Evolutionary conservation across 2,797 vertebrate genomes (phyloP).

Genomic region (Lacerta agilis): DNA sequence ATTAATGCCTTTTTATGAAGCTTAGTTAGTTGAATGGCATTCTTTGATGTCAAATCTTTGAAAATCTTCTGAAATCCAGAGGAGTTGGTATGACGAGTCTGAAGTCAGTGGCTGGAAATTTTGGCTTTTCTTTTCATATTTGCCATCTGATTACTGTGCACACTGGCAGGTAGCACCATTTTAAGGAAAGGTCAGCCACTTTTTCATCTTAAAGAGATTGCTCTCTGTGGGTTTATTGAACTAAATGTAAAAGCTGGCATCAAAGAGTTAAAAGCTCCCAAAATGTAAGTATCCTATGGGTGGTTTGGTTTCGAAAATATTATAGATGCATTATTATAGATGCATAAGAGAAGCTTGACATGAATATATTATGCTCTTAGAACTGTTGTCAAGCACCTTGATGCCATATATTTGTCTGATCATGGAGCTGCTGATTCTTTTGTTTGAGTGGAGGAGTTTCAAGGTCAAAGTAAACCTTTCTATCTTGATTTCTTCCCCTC

Average conservation of each 20-base stretch:
- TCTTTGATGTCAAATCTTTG: constrained; percentile 39
- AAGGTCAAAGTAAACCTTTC: constrained; percentile 27
- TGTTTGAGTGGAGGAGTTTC: background rate
- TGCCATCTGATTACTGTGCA: constrained; percentile 10
- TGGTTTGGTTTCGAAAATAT: background rate
- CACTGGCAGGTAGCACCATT: background rate
- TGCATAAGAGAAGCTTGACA: constrained; percentile 2
- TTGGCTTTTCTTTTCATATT: background rate
- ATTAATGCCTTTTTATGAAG: constrained; percentile 20
- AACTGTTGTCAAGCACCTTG: constrained; percentile 9
- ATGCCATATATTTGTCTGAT: constrained; percentile 26
- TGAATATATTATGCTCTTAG: constrained; percentile 22
- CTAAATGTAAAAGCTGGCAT: background rate
- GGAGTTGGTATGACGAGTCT: background rate
- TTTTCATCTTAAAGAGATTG: background rate
- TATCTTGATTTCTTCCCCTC: background rate
- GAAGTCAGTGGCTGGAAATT: background rate
- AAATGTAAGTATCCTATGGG: background rate
- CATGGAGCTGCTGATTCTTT: background rate
- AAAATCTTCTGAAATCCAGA: background rate
- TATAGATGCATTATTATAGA: background rate
- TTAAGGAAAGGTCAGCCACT: constrained; percentile 26
- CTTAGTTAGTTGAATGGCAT: background rate
- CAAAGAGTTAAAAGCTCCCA: constrained; percentile 12
- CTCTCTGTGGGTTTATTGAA: background rate